Conservation (phyloP, 2,797 vertebrate genomes). For the Gymnopithys bicolor region DNA sequence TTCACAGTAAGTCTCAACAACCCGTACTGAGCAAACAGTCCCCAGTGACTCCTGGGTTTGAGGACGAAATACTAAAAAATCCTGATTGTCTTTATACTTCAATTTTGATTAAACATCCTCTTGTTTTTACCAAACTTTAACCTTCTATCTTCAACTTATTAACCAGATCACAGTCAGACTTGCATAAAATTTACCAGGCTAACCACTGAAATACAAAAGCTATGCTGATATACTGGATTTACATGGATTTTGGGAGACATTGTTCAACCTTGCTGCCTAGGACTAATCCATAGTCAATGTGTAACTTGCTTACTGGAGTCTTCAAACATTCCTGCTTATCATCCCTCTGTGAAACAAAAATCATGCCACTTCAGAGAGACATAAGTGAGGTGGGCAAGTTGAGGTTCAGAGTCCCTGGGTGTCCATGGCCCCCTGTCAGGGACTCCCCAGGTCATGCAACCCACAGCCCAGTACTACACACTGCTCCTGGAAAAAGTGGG, state of each 20-base stretch:
- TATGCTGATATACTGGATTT: neutral
- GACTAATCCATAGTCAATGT: neutral
- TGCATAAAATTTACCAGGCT: neutral
- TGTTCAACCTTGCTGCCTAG: neutral
- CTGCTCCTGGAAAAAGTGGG: neutral
- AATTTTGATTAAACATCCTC: neutral
- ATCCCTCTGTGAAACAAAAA: neutral
- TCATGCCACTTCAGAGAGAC: neutral
- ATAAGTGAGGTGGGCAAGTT: accelerated
- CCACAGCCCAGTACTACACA: neutral
- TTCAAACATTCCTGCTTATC: neutral
- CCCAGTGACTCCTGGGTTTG: accelerated
- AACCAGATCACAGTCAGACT: neutral
- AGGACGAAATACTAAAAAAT: neutral
- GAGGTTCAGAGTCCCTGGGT: neutral
- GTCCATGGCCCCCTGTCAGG: accelerated
- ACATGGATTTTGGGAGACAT: neutral
- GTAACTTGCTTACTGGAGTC: neutral
- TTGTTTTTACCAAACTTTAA: neutral
- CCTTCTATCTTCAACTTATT: neutral
- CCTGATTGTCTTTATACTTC: neutral
- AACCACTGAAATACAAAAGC: neutral
- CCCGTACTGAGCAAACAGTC: neutral
- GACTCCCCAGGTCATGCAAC: neutral
- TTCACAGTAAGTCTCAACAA: neutral